A percentile compares a stretch with the other conserved stretches of the same genome.
Evolutionary conservation across 1,140 invertebrate species (phyloP).

Genomic region (Drosophila sucinea): DNA sequence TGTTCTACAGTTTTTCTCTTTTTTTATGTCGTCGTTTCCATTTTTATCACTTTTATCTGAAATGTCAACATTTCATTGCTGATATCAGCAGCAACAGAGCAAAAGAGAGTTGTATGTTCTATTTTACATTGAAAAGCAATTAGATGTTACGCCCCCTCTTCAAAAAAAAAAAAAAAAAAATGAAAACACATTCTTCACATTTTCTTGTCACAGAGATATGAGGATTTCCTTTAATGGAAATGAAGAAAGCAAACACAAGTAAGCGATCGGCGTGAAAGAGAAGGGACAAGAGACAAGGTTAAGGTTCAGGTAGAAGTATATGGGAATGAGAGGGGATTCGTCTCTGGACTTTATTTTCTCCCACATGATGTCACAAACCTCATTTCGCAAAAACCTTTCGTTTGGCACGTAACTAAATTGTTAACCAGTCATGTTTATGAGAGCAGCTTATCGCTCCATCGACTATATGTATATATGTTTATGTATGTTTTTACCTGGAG

Average conservation of each 20-base stretch:
- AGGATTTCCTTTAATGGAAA: constrained; percentile 7
- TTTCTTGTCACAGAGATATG: constrained; percentile 3
- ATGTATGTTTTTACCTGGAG: constrained; percentile 84
- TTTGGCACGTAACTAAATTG: constrained; percentile 1
- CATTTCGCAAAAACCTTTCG: neutral
- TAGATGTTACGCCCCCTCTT: constrained; percentile 48
- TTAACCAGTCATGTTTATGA: neutral
- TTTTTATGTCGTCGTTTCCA: neutral
- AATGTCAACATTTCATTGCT: constrained; percentile 6
- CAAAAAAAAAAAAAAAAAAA: neutral
- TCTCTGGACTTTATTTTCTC: no score
- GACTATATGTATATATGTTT: neutral
- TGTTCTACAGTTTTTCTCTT: constrained; percentile 11
- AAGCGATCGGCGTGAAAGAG: neutral
- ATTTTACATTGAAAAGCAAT: constrained; percentile 72
- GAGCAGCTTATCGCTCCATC: neutral
- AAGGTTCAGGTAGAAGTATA: neutral
- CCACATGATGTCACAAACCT: neutral
- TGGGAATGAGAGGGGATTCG: neutral
- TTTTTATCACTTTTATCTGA: constrained; percentile 22
- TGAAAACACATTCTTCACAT: neutral
- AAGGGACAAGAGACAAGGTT: neutral
- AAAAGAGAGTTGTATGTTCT: neutral
- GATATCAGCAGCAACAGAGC: neutral
- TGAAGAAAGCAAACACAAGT: neutral